Percentiles rank a stretch among this genome's conserved stretches.
phyloP scores from a whole-genome alignment of 2,113 vertebrate genomes.

The Seriola quinqueradiata region DNA sequence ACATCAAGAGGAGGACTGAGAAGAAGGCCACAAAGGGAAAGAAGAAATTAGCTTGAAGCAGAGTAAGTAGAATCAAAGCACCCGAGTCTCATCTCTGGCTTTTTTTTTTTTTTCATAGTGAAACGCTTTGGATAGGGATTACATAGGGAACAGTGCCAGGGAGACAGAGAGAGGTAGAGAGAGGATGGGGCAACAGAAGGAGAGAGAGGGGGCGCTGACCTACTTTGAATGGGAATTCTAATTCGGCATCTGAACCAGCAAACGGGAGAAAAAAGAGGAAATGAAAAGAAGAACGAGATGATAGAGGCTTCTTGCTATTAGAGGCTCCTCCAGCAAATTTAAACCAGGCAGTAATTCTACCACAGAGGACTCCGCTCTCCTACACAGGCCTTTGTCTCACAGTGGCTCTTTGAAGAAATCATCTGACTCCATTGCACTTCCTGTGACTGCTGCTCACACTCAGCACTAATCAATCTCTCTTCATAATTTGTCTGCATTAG shows the following conservation, averaged over 20 bases:
- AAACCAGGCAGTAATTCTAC: constrained; percentile 39
- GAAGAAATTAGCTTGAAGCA: constrained; percentile 66
- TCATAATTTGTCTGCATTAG: constrained; percentile 53
- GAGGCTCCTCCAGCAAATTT: constrained; percentile 40
- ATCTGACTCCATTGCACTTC: constrained; percentile 9
- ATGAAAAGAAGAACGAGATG: constrained; percentile 53
- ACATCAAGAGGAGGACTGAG: constrained; percentile 41
- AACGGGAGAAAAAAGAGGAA: constrained; percentile 35
- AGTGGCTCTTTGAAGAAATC: constrained; percentile 32
- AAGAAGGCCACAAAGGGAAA: constrained; percentile 49
- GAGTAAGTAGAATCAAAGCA: constrained; percentile 63
- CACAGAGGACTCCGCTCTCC: constrained; percentile 19
- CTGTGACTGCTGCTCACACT: constrained; percentile 13
- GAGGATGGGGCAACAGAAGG: constrained; percentile 36
- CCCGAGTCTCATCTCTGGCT: constrained; percentile 40
- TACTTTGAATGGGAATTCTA: constrained; percentile 75
- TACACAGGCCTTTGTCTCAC: constrained; percentile 39
- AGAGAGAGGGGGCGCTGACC: constrained; percentile 66
- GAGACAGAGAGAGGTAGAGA: constrained; percentile 43
- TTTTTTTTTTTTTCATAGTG: constrained; percentile 8
- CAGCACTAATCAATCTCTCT: constrained; percentile 49
- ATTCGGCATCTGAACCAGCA: constrained; percentile 60
- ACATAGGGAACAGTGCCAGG: constrained; percentile 54
- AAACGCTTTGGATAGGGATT: constrained; percentile 64
- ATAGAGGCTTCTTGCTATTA: constrained; percentile 30